Conservation (phyloP, 2,888 invertebrate genomes). For the Cremastinae sp. region DNA sequence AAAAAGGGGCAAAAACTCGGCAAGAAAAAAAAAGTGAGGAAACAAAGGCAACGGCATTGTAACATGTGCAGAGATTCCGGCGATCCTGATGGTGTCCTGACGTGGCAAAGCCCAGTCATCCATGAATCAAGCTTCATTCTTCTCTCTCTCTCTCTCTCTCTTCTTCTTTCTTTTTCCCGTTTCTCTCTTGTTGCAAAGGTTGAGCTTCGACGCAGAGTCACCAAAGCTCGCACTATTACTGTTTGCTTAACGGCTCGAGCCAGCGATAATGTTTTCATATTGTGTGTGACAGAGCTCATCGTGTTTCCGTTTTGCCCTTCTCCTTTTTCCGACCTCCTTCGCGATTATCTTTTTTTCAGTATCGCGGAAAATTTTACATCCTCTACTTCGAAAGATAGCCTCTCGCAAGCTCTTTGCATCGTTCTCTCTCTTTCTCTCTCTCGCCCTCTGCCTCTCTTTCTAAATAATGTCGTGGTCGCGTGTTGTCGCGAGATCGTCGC, state of each 20-base stretch:
- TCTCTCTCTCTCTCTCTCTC: slow-evolving; percentile 28
- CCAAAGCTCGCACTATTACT: slow-evolving; percentile 79
- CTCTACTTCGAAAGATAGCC: slow-evolving; percentile 36
- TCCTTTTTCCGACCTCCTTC: slow-evolving; percentile 13
- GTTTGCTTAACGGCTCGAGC: slow-evolving; percentile 77
- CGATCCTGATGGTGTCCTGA: slow-evolving; percentile 76
- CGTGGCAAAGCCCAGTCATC: slow-evolving; percentile 72
- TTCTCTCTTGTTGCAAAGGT: slow-evolving; percentile 23
- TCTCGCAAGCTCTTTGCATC: slow-evolving; percentile 51
- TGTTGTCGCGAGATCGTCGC: slow-evolving; percentile 38
- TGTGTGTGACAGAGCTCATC: slow-evolving; percentile 64
- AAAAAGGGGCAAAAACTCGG: not conserved
- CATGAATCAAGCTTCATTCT: slow-evolving; percentile 12
- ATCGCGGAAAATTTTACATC: slow-evolving; percentile 44
- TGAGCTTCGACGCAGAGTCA: slow-evolving; percentile 63
- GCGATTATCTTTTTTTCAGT: slow-evolving; percentile 36
- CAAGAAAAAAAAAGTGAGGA: slow-evolving; percentile 6
- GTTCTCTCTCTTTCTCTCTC: slow-evolving; percentile 39
- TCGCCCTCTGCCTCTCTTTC: too few relatives aligned
- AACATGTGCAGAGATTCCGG: slow-evolving; percentile 59
- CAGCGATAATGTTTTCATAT: slow-evolving; percentile 79
- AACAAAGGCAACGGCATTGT: slow-evolving; percentile 52
- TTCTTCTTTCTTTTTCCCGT: slow-evolving; percentile 15
- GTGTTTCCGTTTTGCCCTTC: slow-evolving; percentile 27
- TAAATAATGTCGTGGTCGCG: slow-evolving; percentile 32